Evolutionary conservation across 2,797 vertebrate genomes (phyloP).

Genomic region (Hypotaenidia okinawae): DNA sequence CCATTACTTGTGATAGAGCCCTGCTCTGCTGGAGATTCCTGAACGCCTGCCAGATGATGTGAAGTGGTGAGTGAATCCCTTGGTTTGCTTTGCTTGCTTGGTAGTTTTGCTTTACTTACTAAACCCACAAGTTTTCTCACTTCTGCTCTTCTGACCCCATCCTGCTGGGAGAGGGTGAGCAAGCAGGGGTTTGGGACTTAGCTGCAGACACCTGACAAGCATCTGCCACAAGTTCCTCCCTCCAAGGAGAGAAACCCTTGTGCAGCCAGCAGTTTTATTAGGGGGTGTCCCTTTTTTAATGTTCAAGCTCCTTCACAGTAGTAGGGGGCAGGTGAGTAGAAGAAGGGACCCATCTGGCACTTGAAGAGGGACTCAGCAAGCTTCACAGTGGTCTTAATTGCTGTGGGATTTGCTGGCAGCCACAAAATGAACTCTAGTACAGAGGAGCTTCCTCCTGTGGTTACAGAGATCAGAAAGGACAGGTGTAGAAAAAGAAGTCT

Average conservation of each 20-base stretch:
- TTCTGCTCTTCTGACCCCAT: no score
- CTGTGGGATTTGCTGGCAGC: constrained; percentile 21
- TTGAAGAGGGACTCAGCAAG: neutral
- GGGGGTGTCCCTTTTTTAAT: neutral
- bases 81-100: no score
- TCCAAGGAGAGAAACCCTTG: neutral
- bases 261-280: neutral
- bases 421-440: neutral
- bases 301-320: neutral
- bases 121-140: no score
- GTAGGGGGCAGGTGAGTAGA: neutral
- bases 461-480: constrained; percentile 18
- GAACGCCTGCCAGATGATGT: no score
- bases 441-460: neutral
- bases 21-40: no score
- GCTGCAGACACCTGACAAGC: neutral
- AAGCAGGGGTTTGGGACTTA: no score
- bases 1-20: no score
- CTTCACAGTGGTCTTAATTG: neutral
- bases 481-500: neutral
- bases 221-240: neutral
- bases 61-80: no score
- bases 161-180: no score
- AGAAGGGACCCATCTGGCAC: neutral
- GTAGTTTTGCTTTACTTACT: no score